Conservation (phyloP, 2,888 invertebrate species). For the Dynastes hyllus region DNA sequence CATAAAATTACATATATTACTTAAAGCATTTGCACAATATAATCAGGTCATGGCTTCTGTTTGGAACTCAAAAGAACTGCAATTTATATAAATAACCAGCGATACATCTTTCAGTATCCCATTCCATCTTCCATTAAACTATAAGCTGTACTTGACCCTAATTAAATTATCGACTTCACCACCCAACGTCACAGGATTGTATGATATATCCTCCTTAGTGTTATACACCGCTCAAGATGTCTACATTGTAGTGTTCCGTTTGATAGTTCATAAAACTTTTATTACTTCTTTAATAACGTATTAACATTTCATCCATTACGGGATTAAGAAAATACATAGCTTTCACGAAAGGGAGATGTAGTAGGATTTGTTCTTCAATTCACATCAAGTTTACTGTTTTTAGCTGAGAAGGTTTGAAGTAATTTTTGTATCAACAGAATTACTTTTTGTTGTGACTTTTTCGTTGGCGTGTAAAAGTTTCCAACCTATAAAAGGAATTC, state of each 20-base stretch:
- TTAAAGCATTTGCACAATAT: too few relatives aligned
- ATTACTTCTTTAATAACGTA: slow-evolving; percentile 25
- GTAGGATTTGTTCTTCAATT: not conserved
- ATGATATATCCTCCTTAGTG: not conserved
- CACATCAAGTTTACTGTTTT: not conserved
- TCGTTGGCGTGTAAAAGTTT: too few relatives aligned
- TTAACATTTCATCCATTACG: slow-evolving; percentile 19
- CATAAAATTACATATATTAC: too few relatives aligned
- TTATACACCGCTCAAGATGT: not conserved
- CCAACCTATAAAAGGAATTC: too few relatives aligned
- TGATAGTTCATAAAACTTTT: slow-evolving; percentile 28
- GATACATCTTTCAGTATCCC: too few relatives aligned
- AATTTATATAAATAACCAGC: too few relatives aligned
- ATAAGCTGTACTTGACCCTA: not conserved
- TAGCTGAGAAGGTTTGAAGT: not conserved
- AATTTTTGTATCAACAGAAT: not conserved
- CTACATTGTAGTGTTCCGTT: not conserved
- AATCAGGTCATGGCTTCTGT: too few relatives aligned
- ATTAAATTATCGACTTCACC: not conserved
- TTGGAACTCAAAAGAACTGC: too few relatives aligned
- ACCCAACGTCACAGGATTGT: not conserved
- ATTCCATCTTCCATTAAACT: not conserved
- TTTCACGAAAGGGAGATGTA: not conserved
- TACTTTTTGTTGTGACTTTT: not conserved
- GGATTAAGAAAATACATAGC: slow-evolving; percentile 18